Evolutionary conservation across 2,113 vertebrate species (phyloP).

Genomic region (Rynchops niger): DNA sequence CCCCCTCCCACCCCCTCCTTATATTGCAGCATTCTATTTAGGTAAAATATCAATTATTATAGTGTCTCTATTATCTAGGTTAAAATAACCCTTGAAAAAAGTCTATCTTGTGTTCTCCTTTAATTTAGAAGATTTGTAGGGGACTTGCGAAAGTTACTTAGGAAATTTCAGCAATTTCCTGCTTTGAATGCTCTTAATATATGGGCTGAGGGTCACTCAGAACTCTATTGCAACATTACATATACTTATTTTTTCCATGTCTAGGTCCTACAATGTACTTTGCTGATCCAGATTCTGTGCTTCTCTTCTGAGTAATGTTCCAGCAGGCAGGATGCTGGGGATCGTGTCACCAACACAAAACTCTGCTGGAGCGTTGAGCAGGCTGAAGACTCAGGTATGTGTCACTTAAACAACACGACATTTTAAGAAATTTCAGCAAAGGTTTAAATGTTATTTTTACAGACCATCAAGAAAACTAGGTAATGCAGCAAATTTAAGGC

Average conservation of each 20-base stretch:
- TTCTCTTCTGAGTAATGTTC: neutral
- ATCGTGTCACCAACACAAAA: neutral
- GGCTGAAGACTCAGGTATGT: constrained; percentile 26
- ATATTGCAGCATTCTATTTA: neutral
- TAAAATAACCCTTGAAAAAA: neutral
- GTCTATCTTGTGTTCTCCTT: neutral
- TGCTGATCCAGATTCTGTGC: neutral
- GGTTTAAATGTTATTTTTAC: neutral
- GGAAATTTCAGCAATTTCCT: neutral
- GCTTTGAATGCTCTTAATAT: neutral
- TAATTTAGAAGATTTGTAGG: neutral
- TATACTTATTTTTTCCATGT: neutral
- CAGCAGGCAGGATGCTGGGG: neutral
- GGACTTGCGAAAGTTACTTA: neutral
- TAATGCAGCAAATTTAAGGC: neutral
- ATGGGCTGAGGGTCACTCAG: neutral
- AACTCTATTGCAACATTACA: neutral
- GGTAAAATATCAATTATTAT: no score
- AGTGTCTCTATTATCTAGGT: neutral
- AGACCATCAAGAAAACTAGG: neutral
- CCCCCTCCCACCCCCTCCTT: neutral
- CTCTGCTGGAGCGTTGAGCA: neutral
- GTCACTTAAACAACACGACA: neutral
- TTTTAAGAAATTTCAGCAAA: neutral
- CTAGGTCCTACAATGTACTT: neutral